These are phyloP conservation scores for Hippotragus niger DNA, from an alignment of 2,113 vertebrate genomes.

Conservation along the genomic window DNA sequence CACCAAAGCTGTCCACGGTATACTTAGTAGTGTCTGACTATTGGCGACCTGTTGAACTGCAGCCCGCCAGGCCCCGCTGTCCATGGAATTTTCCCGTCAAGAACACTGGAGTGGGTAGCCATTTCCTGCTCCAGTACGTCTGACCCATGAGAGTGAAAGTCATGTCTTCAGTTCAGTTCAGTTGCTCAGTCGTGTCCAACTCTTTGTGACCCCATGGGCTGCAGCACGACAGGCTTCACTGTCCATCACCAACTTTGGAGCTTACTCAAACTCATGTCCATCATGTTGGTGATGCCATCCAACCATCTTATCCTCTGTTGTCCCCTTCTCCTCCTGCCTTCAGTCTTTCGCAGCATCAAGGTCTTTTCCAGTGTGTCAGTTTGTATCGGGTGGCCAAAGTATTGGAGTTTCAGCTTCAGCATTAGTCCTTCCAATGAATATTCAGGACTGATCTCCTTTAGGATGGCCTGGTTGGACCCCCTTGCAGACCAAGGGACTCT, in stretches of 20 bases:
- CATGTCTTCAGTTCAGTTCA: neutral
- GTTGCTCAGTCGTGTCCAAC: accelerated
- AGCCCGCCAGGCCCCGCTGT: neutral
- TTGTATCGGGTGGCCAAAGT: neutral
- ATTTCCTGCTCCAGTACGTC: neutral
- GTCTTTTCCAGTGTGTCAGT: neutral
- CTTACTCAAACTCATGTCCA: neutral
- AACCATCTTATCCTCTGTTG: neutral
- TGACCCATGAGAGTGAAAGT: neutral
- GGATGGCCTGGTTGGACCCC: neutral
- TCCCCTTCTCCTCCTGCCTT: neutral
- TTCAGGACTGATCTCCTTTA: neutral
- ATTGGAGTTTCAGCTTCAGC: neutral
- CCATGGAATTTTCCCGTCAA: neutral
- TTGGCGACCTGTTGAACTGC: neutral
- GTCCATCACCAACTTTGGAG: neutral
- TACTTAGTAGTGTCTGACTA: neutral
- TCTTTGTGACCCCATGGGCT: neutral
- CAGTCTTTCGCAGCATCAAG: neutral
- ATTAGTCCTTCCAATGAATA: neutral
- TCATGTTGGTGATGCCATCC: neutral
- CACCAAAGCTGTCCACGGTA: neutral
- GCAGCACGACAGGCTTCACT: accelerated
- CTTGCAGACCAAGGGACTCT: neutral
- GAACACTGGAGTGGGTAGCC: neutral